Conservation (phyloP, 1,140 invertebrate genomes). For the Araneus ventricosus region DNA sequence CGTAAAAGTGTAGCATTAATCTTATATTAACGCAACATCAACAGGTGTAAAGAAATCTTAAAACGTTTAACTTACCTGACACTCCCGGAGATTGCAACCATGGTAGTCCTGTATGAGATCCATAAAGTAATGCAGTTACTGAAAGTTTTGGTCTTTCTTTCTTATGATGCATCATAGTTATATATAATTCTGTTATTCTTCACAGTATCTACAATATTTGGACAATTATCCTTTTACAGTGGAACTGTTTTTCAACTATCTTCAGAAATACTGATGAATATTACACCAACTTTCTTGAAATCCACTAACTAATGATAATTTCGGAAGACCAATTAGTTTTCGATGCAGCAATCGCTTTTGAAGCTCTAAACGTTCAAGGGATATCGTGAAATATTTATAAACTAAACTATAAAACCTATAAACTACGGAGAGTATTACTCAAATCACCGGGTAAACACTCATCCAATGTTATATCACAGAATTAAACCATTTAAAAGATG, state of each 20-base stretch:
- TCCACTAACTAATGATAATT: background rate
- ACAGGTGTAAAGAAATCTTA: background rate
- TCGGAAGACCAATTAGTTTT: background rate
- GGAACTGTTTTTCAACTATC: background rate
- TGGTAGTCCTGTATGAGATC: conserved; percentile 72
- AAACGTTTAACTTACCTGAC: conserved; percentile 50
- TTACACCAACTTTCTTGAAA: background rate
- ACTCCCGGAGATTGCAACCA: conserved; percentile 63
- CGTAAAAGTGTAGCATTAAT: background rate
- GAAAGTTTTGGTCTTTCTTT: conserved; percentile 77
- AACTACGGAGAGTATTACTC: conserved; percentile 1
- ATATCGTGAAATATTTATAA: too few species aligned
- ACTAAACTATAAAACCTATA: too few species aligned
- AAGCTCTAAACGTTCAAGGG: background rate
- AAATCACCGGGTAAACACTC: conserved; percentile 65
- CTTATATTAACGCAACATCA: background rate
- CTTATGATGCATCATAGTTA: conserved; percentile 74
- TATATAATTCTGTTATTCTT: background rate
- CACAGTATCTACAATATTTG: background rate
- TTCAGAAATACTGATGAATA: background rate
- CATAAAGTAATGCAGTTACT: conserved; percentile 77
- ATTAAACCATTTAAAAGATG: background rate
- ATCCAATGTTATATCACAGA: conserved; percentile 60
- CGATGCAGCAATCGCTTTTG: background rate
- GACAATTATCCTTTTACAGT: background rate